These are phyloP conservation scores for Cynoglossus semilaevis DNA, from an alignment of 2,113 vertebrate species.

Conservation along the genomic window DNA sequence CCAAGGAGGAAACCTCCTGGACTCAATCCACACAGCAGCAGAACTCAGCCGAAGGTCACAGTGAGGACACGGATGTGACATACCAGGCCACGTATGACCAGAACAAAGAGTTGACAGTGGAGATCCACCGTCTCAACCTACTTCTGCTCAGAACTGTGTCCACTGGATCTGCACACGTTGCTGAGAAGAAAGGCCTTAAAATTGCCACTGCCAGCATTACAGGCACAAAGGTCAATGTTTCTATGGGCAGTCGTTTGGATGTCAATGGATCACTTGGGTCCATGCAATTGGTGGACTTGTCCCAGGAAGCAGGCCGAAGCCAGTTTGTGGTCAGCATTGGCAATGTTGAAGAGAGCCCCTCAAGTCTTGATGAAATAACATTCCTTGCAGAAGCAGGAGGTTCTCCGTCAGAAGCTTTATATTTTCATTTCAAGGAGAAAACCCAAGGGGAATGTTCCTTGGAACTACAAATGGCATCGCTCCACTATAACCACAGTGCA, in stretches of 20 bases:
- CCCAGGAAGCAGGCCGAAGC: conserved; percentile 84
- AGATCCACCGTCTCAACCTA: conserved; percentile 93
- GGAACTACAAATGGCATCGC: conserved; percentile 89
- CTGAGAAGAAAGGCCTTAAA: conserved; percentile 89
- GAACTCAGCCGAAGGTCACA: conserved; percentile 66
- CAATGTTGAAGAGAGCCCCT: conserved; percentile 68
- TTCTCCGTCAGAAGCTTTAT: conserved; percentile 84
- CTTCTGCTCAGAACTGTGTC: conserved; percentile 89
- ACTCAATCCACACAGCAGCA: conserved; percentile 79
- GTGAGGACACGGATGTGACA: conserved; percentile 71
- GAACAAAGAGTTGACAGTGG: conserved; percentile 91
- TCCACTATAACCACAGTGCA: conserved; percentile 96
- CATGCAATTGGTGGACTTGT: conserved; percentile 90
- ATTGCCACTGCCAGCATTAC: conserved; percentile 96
- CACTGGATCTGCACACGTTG: conserved; percentile 71
- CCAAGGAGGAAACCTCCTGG: conserved; percentile 84
- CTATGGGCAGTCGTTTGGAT: conserved; percentile 85
- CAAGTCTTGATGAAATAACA: conserved; percentile 55
- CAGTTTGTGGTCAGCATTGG: conserved; percentile 96
- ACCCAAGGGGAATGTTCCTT: conserved; percentile 89
- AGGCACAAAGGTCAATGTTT: conserved; percentile 91
- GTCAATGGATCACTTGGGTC: conserved; percentile 91
- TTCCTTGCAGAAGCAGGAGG: conserved; percentile 66
- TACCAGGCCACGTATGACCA: conserved; percentile 89
- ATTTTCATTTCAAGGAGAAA: conserved; percentile 84